Evolutionary conservation across 2,888 invertebrate species (phyloP), one percentile per base, ranked within the genome.

Genomic region (Megaustenia siamemsis): DNA sequence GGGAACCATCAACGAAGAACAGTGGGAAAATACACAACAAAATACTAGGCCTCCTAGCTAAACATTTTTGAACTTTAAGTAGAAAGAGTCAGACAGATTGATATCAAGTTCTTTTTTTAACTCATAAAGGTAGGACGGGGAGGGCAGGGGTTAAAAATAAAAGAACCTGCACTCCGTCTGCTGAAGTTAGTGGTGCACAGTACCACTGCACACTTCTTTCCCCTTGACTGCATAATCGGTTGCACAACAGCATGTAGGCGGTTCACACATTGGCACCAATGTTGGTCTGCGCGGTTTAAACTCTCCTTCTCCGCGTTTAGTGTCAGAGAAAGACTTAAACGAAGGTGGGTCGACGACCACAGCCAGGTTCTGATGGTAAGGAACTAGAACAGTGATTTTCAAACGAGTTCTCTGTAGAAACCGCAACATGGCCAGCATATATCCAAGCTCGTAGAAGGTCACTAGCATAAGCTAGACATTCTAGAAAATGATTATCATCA

Each of bases 211-310:
- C 69, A 71, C 43, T 43, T 71, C 18, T 71, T 71, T 43, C 71
- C 71, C 71, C 71, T n/a, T 71, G 43, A 71, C 71, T 71, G 71
- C 71, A 45, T 71, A 71, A 71, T 43, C 43, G 71, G 43, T 71
- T 71, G 43, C 43, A 71, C 71, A 71, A 71, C 43, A 43, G 24
- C 40, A 43, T 40, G 43, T 45, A 71, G n/a, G n/a, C n/a, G 45
- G 71, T n/a, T 43, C 28, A 10, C 24, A 43, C 71, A 40, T n/a
- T 28, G 28, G 10, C 40, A 43, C 71, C 43, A n/a, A 10, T 28
- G 24, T 10, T 71, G 24, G 10, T 35, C 15, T 10, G 15, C 38
- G 66, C 21, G 3, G 3, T 24, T 18, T 12, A 53, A 3, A 21
- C 1, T 32, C n/a, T 43, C n/a, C 1, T 12, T 43, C n/a, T 40